phyloP scores from a whole-genome alignment of 2,797 vertebrate genomes.

The Parambassis ranga region DNA sequence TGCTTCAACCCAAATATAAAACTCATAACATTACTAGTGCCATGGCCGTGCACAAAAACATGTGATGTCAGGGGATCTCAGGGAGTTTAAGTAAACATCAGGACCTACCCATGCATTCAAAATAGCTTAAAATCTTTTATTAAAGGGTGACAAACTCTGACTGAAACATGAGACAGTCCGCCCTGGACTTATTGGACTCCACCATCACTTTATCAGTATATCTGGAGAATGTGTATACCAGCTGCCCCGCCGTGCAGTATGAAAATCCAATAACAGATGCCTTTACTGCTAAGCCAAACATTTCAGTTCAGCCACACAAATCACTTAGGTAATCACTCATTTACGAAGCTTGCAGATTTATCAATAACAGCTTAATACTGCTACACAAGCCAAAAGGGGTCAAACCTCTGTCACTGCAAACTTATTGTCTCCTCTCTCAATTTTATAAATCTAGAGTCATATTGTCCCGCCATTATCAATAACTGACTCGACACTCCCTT shows the following conservation, averaged over 20 bases:
- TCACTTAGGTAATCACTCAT: slow-evolving; percentile 49
- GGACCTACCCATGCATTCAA: background rate
- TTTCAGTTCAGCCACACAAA: slow-evolving; percentile 65
- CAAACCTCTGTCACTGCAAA: slow-evolving; percentile 63
- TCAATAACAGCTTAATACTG: slow-evolving; percentile 64
- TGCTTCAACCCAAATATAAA: background rate
- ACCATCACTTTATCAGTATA: slow-evolving; percentile 35
- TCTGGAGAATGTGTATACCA: slow-evolving; percentile 41
- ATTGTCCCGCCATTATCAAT: slow-evolving; percentile 80
- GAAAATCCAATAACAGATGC: slow-evolving; percentile 59
- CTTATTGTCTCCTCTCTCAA: slow-evolving; percentile 58
- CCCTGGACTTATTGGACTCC: slow-evolving; percentile 11
- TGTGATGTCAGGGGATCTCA: no score
- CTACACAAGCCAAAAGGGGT: slow-evolving; percentile 40
- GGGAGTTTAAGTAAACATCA: background rate
- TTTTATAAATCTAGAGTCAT: slow-evolving; percentile 50
- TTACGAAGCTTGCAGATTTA: slow-evolving; percentile 70
- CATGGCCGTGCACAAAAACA: no score
- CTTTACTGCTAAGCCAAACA: slow-evolving; percentile 49
- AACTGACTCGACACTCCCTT: slow-evolving; percentile 87
- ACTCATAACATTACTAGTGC: background rate
- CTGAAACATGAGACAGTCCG: slow-evolving; percentile 2
- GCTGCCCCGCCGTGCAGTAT: slow-evolving; percentile 27
- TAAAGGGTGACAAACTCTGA: background rate
- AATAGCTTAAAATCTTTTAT: slow-evolving; percentile 4